Percentiles rank a stretch among this genome's conserved stretches.
These are phyloP conservation scores for Podarcis raffonei DNA, from an alignment of 2,113 vertebrate species.

Conservation along the genomic window DNA sequence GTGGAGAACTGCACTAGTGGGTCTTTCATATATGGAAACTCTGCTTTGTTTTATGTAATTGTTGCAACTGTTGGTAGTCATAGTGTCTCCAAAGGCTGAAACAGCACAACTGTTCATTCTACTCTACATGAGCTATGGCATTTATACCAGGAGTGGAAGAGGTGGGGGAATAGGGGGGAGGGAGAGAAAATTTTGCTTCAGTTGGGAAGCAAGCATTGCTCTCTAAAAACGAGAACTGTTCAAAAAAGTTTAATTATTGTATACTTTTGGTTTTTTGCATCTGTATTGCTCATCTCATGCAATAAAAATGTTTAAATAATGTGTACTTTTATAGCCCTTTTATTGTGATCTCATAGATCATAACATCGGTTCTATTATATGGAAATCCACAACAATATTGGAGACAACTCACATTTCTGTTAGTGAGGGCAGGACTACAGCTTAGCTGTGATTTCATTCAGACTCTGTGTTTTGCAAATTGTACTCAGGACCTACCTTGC, in stretches of 20 bases:
- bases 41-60: conserved; percentile 14
- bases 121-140: neutral
- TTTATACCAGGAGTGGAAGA: conserved; percentile 32
- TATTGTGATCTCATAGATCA: conserved; percentile 52
- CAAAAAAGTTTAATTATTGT: conserved; percentile 52
- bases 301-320: conserved; percentile 67
- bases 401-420: neutral
- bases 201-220: conserved; percentile 8
- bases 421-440: neutral
- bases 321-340: conserved; percentile 65
- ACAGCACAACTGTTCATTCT: conserved; percentile 27
- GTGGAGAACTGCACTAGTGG: conserved; percentile 52
- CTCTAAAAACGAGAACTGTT: conserved; percentile 19
- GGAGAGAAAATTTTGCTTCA: neutral
- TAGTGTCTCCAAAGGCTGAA: conserved; percentile 38
- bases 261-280: conserved; percentile 48
- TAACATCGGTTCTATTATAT: conserved; percentile 15
- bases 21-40: conserved; percentile 38
- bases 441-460: neutral
- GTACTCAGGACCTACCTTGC: no score
- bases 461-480: neutral
- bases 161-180: neutral
- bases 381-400: neutral
- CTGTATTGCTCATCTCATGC: conserved; percentile 56
- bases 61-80: conserved; percentile 33